A percentile compares a stretch with the other conserved stretches of the same genome.
Evolutionary conservation across 2,113 vertebrate genomes (phyloP).

Genomic region (Erythrocebus patas): DNA sequence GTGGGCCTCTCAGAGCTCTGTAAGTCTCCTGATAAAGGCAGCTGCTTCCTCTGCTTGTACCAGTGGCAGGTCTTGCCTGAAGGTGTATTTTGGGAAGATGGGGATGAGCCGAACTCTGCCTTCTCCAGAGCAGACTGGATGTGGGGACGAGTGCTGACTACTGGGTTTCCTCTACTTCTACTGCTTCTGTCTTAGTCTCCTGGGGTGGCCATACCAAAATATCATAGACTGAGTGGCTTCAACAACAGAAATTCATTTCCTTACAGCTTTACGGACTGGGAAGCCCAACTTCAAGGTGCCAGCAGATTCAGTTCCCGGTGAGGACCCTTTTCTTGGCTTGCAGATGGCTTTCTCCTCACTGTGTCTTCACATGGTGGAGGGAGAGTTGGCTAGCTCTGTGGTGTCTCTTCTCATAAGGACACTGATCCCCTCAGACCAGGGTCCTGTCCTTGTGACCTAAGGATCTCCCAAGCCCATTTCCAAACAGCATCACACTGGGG

Average conservation of each 20-base stretch:
- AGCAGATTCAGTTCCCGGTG: not conserved
- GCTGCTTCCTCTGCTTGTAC: not conserved
- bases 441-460: not conserved
- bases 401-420: not conserved
- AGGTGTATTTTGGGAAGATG: not conserved
- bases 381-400: not conserved
- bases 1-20: not conserved
- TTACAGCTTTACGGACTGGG: not conserved
- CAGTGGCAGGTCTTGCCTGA: no score
- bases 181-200: not conserved
- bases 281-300: not conserved
- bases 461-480: not conserved
- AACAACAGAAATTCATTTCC: not conserved
- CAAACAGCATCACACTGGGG: not conserved
- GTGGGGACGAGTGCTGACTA: no score
- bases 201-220: not conserved
- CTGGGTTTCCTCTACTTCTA: not conserved
- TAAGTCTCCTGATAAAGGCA: not conserved
- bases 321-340: not conserved
- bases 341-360: not conserved
- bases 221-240: not conserved
- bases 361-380: not conserved
- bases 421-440: not conserved
- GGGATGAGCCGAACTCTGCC: not conserved
- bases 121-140: not conserved